Evolutionary conservation across 35 echinoderm and acorn worm species (phyloP).

Genomic region (Apostichopus parvimensis): DNA sequence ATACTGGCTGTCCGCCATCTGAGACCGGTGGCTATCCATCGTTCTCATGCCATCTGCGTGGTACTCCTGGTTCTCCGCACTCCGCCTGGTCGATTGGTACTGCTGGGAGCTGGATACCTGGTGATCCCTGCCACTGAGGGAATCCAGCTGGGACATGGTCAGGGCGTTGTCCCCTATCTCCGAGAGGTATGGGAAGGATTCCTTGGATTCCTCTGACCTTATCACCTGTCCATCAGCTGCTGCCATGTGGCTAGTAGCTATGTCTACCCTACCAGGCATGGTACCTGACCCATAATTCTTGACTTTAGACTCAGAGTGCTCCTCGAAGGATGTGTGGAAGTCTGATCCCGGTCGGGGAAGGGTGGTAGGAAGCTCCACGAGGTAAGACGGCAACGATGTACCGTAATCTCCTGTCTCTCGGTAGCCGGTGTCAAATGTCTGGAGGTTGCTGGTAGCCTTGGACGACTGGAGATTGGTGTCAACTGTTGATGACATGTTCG

Average conservation of each 20-base stretch:
- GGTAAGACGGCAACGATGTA: not conserved
- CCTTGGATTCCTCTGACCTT: constrained; percentile 29
- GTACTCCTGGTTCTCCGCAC: not conserved
- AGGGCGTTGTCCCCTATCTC: not conserved
- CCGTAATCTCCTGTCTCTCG: constrained; percentile 14
- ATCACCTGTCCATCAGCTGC: constrained; percentile 33
- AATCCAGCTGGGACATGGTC: constrained; percentile 40
- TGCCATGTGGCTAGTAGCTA: constrained; percentile 8
- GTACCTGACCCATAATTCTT: constrained; percentile 30
- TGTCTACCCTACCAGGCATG: constrained; percentile 15
- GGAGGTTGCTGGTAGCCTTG: not conserved
- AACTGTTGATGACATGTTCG: constrained; percentile 35
- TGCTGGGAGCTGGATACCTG: not conserved
- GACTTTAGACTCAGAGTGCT: constrained; percentile 20
- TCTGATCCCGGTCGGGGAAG: constrained; percentile 2
- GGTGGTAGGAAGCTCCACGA: constrained; percentile 29
- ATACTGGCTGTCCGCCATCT: constrained; percentile 18
- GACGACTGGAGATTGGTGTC: constrained; percentile 1
- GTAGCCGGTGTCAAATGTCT: constrained; percentile 22
- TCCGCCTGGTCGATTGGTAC: not conserved
- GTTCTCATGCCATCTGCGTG: not conserved
- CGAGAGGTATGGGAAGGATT: constrained; percentile 31
- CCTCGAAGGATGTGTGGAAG: constrained; percentile 51
- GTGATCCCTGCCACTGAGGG: not conserved
- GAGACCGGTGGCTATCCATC: not conserved